phyloP scores from a whole-genome alignment of 2,888 invertebrate genomes.

The Dasysyrphus albostriatus region DNA sequence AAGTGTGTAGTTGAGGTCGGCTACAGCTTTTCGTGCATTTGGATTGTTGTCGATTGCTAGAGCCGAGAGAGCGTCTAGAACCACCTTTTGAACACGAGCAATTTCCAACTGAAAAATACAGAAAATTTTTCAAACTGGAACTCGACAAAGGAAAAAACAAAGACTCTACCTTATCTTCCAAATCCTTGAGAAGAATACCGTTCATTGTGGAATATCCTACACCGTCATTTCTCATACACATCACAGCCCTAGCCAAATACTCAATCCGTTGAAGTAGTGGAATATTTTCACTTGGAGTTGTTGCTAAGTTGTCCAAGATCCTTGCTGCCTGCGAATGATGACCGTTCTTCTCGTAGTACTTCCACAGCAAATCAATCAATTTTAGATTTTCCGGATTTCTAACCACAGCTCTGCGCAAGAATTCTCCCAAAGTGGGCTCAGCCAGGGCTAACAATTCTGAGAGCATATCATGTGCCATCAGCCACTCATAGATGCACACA shows the following conservation, averaged over 20 bases:
- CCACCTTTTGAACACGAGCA: slow-evolving; percentile 91
- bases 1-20: slow-evolving; percentile 91
- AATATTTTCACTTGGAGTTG: slow-evolving; percentile 87
- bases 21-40: slow-evolving; percentile 87
- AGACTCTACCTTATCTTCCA: slow-evolving; percentile 91
- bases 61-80: slow-evolving; percentile 87
- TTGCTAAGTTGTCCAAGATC: slow-evolving; percentile 93
- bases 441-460: slow-evolving; percentile 87
- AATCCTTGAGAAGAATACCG: slow-evolving; percentile 92
- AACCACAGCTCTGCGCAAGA: slow-evolving; percentile 83
- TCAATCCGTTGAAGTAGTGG: slow-evolving; percentile 92
- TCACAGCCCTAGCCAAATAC: slow-evolving; percentile 96
- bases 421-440: slow-evolving; percentile 84
- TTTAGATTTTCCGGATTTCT: slow-evolving; percentile 86
- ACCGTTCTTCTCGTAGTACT: slow-evolving; percentile 96
- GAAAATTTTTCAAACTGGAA: background rate
- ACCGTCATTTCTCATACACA: slow-evolving; percentile 96
- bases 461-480: slow-evolving; percentile 90
- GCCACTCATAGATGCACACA: slow-evolving; percentile 96
- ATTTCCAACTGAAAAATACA: slow-evolving; percentile 87
- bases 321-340: slow-evolving; percentile 97
- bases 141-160: background rate
- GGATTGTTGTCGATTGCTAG: slow-evolving; percentile 82
- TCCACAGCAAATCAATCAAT: slow-evolving; percentile 95
- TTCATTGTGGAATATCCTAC: slow-evolving; percentile 89